phyloP scores from a whole-genome alignment of 2,888 invertebrate species.

The Plusia festucae region DNA sequence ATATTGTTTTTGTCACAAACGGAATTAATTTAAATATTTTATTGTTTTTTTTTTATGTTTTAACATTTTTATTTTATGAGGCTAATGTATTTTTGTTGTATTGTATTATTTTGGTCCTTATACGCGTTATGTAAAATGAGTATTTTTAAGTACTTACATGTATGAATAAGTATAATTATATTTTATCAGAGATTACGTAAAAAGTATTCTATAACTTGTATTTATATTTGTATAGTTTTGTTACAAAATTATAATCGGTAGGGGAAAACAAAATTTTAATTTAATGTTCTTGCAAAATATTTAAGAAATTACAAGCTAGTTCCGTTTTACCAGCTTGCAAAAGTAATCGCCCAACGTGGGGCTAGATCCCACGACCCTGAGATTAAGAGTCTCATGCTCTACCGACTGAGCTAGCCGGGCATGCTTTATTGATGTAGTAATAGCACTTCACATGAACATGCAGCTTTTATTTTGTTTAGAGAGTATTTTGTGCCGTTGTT shows the following conservation, averaged over 20 bases:
- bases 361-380: conserved; percentile 89
- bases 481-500: not conserved
- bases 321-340: no score
- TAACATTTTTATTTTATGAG: not conserved
- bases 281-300: no score
- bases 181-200: no score
- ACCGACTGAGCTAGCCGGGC: conserved; percentile 84
- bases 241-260: no score
- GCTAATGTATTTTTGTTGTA: not conserved
- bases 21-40: not conserved
- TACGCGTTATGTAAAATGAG: not conserved
- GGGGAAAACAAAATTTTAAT: no score
- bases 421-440: not conserved
- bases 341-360: conserved; percentile 85
- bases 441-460: not conserved
- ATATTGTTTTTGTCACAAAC: conserved; percentile 4
- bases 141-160: no score
- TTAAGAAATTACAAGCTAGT: no score
- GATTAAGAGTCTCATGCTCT: conserved; percentile 84
- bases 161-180: no score
- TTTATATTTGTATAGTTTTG: no score
- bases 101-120: not conserved
- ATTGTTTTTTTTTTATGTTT: not conserved
- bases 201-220: no score
- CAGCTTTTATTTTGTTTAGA: not conserved